Evolutionary conservation across 2,797 vertebrate species (phyloP).

Genomic region (Platalea minor): DNA sequence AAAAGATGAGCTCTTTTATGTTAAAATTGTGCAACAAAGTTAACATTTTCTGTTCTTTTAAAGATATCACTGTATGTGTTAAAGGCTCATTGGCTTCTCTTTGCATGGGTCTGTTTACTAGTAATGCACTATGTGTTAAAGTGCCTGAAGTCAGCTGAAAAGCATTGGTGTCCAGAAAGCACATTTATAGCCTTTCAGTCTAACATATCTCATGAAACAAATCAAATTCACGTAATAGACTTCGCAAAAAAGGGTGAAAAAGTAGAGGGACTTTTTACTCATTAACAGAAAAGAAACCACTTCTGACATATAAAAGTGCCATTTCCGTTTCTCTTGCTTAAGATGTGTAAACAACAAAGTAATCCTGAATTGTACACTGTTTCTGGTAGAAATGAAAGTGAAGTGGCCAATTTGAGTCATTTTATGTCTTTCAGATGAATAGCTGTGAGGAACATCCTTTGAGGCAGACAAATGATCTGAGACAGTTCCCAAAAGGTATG

Average conservation of each 20-base stretch:
- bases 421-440: conserved; percentile 30
- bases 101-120: neutral
- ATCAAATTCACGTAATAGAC: neutral
- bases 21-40: neutral
- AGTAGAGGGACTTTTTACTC: neutral
- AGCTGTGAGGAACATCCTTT: neutral
- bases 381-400: conserved; percentile 26
- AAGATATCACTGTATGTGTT: neutral
- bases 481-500: neutral
- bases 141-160: neutral
- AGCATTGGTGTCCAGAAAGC: neutral
- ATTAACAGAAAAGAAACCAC: neutral
- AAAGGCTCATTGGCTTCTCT: neutral
- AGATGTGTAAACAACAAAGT: conserved; percentile 33
- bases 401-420: conserved; percentile 28
- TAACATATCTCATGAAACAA: neutral
- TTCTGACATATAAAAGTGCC: neutral
- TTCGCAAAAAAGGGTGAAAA: neutral
- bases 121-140: neutral
- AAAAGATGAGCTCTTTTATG: neutral
- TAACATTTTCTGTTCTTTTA: neutral
- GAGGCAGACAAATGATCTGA: neutral
- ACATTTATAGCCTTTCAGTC: neutral
- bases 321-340: neutral
- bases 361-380: neutral